Percentiles rank a stretch among this genome's conserved stretches.
Conservation (phyloP, 2,888 invertebrate species). For the Coleophora flavipennella region DNA sequence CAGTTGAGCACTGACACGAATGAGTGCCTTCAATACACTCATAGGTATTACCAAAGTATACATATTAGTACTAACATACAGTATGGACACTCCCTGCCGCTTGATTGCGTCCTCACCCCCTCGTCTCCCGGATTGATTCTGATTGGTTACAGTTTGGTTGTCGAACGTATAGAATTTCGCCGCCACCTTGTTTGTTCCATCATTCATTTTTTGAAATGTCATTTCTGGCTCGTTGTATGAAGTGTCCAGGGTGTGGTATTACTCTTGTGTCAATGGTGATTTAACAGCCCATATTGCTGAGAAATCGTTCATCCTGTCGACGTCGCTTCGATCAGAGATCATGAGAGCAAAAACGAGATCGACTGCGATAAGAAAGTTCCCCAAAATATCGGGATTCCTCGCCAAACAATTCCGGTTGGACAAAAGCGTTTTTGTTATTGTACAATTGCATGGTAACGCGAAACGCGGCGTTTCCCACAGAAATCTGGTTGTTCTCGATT, state of each 20-base stretch:
- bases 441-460: constrained; percentile 44
- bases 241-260: no score
- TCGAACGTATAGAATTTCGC: no score
- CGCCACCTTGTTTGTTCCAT: no score
- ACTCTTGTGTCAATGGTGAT: constrained; percentile 25
- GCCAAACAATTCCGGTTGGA: constrained; percentile 23
- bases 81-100: no score
- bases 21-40: constrained; percentile 26
- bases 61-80: constrained; percentile 24
- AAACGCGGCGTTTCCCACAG: constrained; percentile 58
- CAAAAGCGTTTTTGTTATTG: constrained; percentile 43
- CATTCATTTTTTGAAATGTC: no score
- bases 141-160: no score
- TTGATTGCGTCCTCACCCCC: no score
- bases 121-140: no score
- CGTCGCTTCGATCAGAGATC: constrained; percentile 25
- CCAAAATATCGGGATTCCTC: constrained; percentile 40
- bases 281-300: constrained; percentile 23
- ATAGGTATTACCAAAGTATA: no score
- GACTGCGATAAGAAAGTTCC: constrained; percentile 26
- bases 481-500: constrained; percentile 48
- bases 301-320: constrained; percentile 21
- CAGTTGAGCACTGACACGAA: constrained; percentile 21
- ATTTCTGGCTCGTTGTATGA: no score
- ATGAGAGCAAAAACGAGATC: constrained; percentile 13